Evolutionary conservation across 2,113 vertebrate species (phyloP), one percentile per base, ranked within the genome.

Genomic region (Balaenoptera acutorostrata): DNA sequence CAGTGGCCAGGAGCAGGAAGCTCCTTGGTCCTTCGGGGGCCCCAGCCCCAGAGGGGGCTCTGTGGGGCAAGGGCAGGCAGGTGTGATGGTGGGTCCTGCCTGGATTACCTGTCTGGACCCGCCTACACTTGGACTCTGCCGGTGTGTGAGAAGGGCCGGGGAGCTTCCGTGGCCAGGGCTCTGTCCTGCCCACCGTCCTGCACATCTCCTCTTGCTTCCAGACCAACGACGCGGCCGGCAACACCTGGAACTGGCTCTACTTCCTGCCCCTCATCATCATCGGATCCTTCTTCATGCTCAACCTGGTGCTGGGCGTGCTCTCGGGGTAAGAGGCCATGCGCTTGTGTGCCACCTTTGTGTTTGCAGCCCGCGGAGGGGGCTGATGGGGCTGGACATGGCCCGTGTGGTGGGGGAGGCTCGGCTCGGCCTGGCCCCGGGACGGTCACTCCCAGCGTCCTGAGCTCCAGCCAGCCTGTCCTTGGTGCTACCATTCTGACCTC

Each of bases 261-360:
- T 99, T 99, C 98, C 99, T 99, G 97, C 99, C 99, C 1, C 99
- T 99, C 98, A 99, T 99, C 99, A 99, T 99, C 99, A 99, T 99
- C 1, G 99, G 99, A 80, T 99, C 99, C 91, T 99, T 99, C 99
- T 99, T 99, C 98, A 99, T 99, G 99, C 99, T 99, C 97, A 99
- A 99, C 98, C 98, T 99, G 98, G 99, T 99, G 85, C 99, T 99
- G 93, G 99, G 99, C 0, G 99, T 99, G 96, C 98, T 99, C 0
- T 99, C 99, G 3, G 99, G 99, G 99, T 99, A 98, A 99, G 99
- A 14, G 71, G 39, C 12, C 2, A 0, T 0, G 27, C 3, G 3
- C 18, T 44, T 3, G 9, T 0, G 27, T 0, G 8, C 25, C 17
- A 17, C 49, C 36, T 23, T 13, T 5, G 31, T 17, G 5, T 27